A percentile compares a stretch with the other conserved stretches of the same genome.
These are phyloP conservation scores for Petromus typicus DNA, from an alignment of 2,113 vertebrate species.

Conservation along the genomic window DNA sequence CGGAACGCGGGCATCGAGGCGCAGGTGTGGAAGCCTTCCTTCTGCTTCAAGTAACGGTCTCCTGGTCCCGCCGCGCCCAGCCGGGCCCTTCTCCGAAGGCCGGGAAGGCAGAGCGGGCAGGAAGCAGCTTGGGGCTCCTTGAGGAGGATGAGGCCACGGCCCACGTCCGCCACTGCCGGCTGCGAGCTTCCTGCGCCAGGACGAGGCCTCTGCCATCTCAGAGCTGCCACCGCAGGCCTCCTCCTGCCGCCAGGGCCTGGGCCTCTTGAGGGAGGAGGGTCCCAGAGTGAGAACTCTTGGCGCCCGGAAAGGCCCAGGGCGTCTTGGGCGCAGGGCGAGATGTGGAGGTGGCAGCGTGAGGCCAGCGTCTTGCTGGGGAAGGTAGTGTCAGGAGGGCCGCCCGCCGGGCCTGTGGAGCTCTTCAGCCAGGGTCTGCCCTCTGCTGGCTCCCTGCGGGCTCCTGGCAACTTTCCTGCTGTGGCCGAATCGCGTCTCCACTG, in stretches of 20 bases:
- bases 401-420: not conserved
- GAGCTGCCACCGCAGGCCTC: not conserved
- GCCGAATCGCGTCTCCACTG: slow-evolving; percentile 37
- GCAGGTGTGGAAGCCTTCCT: slow-evolving; percentile 99
- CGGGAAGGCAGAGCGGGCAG: not conserved
- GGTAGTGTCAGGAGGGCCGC: not conserved
- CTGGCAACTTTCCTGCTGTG: slow-evolving; percentile 69
- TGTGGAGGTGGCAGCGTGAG: not conserved
- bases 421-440: slow-evolving; percentile 20
- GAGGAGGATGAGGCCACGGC: not conserved
- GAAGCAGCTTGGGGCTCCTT: slow-evolving; percentile 43
- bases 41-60: slow-evolving; percentile 89
- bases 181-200: slow-evolving; percentile 28
- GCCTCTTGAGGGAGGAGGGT: not conserved
- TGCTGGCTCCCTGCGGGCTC: not conserved
- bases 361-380: slow-evolving; percentile 71
- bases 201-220: not conserved
- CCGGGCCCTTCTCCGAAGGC: slow-evolving; percentile 2
- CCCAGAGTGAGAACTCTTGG: not conserved
- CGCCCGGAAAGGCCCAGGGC: not conserved
- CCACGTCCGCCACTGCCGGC: not conserved
- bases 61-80: not conserved
- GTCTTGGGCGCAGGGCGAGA: not conserved
- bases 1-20: slow-evolving; percentile 94
- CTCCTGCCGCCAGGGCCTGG: not conserved